A percentile compares a stretch with the other conserved stretches of the same genome.
phyloP scores from a whole-genome alignment of 2,797 vertebrate genomes.

The Thaleichthys pacificus region DNA sequence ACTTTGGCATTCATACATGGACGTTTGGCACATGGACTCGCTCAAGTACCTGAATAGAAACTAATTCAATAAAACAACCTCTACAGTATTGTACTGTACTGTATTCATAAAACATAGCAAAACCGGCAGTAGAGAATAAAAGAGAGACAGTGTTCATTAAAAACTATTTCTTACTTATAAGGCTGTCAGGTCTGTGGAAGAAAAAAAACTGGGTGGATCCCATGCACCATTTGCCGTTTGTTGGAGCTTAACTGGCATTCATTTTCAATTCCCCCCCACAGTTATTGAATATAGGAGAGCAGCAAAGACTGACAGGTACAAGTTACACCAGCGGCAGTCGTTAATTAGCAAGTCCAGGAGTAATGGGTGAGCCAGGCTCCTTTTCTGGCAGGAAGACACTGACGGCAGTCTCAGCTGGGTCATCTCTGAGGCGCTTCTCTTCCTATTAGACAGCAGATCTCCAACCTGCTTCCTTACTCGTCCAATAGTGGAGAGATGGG shows the following conservation, averaged over 20 bases:
- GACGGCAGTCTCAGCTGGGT: conserved; percentile 59
- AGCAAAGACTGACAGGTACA: conserved; percentile 73
- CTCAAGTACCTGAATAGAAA: conserved; percentile 45
- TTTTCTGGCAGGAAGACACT: conserved; percentile 55
- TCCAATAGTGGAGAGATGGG: conserved; percentile 43
- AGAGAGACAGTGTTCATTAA: conserved; percentile 25
- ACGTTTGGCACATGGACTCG: conserved; percentile 53
- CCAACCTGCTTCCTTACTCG: conserved; percentile 58
- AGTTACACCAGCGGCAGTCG: conserved; percentile 71
- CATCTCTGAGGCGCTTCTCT: conserved; percentile 72
- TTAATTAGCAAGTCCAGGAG: conserved; percentile 74
- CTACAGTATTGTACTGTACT: conserved; percentile 2
- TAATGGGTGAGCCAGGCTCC: conserved; percentile 54
- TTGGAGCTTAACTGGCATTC: conserved; percentile 72
- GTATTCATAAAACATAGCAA: conserved; percentile 48
- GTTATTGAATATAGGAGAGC: conserved; percentile 69
- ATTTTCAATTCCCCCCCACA: conserved; percentile 71
- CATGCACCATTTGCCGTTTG: conserved; percentile 72
- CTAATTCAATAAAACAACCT: conserved; percentile 49
- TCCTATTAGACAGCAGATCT: conserved; percentile 69
- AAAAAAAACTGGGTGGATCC: conserved; percentile 53
- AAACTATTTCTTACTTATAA: conserved; percentile 56
- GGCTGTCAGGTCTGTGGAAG: conserved; percentile 59
- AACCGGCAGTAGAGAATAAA: conserved; percentile 33
- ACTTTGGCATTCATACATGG: conserved; percentile 61